Base-by-base conservation (phyloP, 1,140 invertebrate species). In the Sitophilus oryzae region DNA sequence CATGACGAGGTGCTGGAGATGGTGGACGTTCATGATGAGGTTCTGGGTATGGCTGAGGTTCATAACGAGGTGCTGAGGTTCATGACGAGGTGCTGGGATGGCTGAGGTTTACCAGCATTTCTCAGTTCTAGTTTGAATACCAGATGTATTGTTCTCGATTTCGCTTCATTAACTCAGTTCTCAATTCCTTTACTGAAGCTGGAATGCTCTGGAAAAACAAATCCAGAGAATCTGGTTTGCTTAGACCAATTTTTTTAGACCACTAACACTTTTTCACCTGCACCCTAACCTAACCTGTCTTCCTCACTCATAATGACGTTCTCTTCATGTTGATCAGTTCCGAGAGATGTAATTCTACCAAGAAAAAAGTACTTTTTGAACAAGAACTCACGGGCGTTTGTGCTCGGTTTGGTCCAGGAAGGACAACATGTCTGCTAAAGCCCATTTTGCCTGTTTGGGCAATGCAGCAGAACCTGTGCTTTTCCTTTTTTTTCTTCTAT, bases 241-340 rank as follows among this genome's bases (percentile, higher is more conserved):
- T 43, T 18, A 18, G 41, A 43, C 15, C 41, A 43, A 18, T 43
- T 43, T 20, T 43, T 43, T 43, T 43, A 19, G 4, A 43, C 21
- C 41, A 10, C 15, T 8, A 14, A 19, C n/a, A n/a, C n/a, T n/a
- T n/a, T n/a, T n/a, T n/a, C n/a, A 19, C 20, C 15, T 22, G 10
- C 18, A 19, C 18, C 41, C 18, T 43, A 15, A 20, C 41, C 21
- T 43, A 43, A 20, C 20, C 10, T 43, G 3, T 43, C 15, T 8
- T 43, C 41, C 21, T 43, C 41, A 43, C 18, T 43, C 20, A 8
- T 15, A 15, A 19, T 43, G 16, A 5, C n/a, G n/a, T n/a, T 22
- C 15, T 43, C 41, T 43, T 43, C 41, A 16, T 8, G 41, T 15
- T 43, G n/a, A n/a, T n/a, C n/a, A n/a, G n/a, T n/a, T n/a, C n/a